These are phyloP conservation scores for Chauna torquata DNA, from an alignment of 2,113 vertebrate genomes.

Conservation along the genomic window DNA sequence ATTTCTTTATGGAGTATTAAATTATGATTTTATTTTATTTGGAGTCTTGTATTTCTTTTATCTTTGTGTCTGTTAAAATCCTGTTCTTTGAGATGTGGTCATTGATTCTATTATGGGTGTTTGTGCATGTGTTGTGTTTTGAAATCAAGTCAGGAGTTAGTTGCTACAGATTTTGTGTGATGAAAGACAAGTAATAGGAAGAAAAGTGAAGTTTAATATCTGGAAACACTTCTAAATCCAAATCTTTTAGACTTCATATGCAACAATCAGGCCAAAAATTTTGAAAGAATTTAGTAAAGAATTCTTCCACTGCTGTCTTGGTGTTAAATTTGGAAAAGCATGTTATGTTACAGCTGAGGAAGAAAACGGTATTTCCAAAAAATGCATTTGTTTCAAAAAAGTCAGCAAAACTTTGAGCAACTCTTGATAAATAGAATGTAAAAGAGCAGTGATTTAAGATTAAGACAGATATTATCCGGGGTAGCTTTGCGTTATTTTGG, in stretches of 20 bases:
- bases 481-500: neutral
- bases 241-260: neutral
- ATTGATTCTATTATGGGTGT: neutral
- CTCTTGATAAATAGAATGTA: accelerated
- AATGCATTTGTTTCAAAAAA: neutral
- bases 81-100: neutral
- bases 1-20: neutral
- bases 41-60: neutral
- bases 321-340: neutral
- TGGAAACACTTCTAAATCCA: neutral
- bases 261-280: neutral
- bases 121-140: neutral
- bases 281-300: neutral
- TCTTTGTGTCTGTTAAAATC: neutral
- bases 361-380: neutral
- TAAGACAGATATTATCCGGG: neutral
- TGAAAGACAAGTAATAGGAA: neutral
- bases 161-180: neutral
- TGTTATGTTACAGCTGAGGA: accelerated
- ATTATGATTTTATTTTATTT: neutral
- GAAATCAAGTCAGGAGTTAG: neutral
- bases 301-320: neutral
- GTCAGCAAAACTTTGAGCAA: neutral
- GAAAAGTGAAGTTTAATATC: neutral
- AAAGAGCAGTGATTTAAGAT: neutral